These are phyloP conservation scores for Calosoma granatense DNA, from an alignment of 1,140 invertebrate species.

Conservation along the genomic window DNA sequence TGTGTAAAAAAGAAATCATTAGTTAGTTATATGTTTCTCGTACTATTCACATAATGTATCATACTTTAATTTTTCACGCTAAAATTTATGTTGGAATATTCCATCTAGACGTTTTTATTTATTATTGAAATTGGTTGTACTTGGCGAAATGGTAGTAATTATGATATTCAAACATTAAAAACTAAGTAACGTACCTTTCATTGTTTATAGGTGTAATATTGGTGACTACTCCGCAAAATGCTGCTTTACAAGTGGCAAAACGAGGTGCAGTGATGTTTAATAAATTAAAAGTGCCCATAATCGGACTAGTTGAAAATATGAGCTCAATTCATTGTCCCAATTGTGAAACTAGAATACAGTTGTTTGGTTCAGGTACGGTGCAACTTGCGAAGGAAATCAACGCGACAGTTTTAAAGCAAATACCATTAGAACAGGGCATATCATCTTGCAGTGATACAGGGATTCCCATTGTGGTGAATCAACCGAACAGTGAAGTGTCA, in stretches of 20 bases:
- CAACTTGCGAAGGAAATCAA: constrained; percentile 43
- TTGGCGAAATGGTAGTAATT: too few relatives aligned
- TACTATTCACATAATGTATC: too few relatives aligned
- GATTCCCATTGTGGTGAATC: constrained; percentile 62
- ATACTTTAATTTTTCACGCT: too few relatives aligned
- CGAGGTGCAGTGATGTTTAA: constrained; percentile 72
- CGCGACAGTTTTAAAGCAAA: constrained; percentile 51
- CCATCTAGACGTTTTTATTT: too few relatives aligned
- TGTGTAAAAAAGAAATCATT: constrained; percentile 6
- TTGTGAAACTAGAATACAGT: constrained; percentile 49
- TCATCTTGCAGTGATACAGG: constrained; percentile 62
- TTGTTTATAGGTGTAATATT: constrained; percentile 55
- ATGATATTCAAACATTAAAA: too few relatives aligned
- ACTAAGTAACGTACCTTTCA: not conserved
- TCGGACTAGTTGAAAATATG: constrained; percentile 84
- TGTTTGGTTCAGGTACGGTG: constrained; percentile 49
- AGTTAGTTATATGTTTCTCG: not conserved
- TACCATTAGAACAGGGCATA: constrained; percentile 65
- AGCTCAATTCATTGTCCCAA: constrained; percentile 57
- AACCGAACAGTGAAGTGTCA: constrained; percentile 49
- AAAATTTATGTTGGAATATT: not conserved
- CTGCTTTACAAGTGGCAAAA: constrained; percentile 69
- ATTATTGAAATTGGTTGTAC: too few relatives aligned
- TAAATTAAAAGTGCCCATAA: constrained; percentile 66
- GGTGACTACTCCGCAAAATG: constrained; percentile 77